Evolutionary conservation across 2,113 vertebrate species (phyloP).

Genomic region (Prionailurus viverrinus): DNA sequence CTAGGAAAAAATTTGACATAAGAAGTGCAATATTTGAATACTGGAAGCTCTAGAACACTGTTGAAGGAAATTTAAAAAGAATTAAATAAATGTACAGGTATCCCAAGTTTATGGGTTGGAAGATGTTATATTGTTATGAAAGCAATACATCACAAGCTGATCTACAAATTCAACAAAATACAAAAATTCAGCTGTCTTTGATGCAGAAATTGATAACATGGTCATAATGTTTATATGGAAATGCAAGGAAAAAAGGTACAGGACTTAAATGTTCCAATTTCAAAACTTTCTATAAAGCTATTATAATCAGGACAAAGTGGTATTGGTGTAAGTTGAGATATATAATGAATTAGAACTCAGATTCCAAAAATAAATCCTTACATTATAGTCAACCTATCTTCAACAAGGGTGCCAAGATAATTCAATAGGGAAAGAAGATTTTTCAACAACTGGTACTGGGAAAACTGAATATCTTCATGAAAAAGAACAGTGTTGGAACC

Average conservation of each 20-base stretch:
- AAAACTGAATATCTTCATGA: background rate
- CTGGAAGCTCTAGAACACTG: background rate
- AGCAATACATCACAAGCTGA: background rate
- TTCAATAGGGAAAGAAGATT: background rate
- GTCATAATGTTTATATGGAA: background rate
- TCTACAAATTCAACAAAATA: slow-evolving; percentile 12
- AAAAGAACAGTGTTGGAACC: background rate
- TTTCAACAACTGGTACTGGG: background rate
- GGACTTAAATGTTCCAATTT: background rate
- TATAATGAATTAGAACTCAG: background rate
- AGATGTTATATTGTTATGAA: background rate
- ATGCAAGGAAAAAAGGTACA: background rate
- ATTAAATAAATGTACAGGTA: background rate
- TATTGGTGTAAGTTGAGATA: background rate
- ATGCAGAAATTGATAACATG: background rate
- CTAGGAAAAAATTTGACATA: background rate
- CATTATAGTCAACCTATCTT: background rate
- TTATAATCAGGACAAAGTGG: background rate
- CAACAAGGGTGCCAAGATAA: background rate
- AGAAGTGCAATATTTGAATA: background rate
- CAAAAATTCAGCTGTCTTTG: background rate
- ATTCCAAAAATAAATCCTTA: background rate
- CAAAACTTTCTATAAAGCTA: slow-evolving; percentile 25
- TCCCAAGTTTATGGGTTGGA: background rate
- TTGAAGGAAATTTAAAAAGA: slow-evolving; percentile 12